Evolutionary conservation across 2,888 invertebrate genomes (phyloP).

Genomic region (Eubasilissa splendida): DNA sequence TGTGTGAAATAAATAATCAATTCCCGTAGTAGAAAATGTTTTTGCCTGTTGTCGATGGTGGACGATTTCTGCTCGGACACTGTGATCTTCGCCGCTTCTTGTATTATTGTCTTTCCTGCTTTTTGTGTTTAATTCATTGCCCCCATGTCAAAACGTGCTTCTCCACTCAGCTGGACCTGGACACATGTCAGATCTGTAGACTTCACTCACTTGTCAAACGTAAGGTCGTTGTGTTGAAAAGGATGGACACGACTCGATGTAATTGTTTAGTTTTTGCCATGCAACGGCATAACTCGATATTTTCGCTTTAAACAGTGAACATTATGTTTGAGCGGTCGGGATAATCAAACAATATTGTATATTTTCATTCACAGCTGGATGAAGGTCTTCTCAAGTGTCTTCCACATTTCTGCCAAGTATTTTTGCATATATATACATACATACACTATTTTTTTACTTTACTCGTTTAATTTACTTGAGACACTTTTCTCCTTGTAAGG

Average conservation of each 20-base stretch:
- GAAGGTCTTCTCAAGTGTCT: no score
- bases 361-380: no score
- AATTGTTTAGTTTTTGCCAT: background rate
- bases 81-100: conserved; percentile 2
- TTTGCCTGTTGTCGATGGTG: background rate
- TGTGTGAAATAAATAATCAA: no score
- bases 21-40: no score
- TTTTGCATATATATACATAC: no score
- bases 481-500: no score
- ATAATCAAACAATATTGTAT: no score
- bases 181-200: background rate
- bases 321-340: no score
- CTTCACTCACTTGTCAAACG: background rate
- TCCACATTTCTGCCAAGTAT: no score
- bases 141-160: conserved; percentile 10
- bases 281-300: background rate
- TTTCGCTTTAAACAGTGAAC: background rate
- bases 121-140: conserved; percentile 18
- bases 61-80: background rate
- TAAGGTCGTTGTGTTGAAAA: background rate
- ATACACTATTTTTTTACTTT: no score
- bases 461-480: no score
- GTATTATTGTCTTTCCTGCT: conserved; percentile 18
- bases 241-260: background rate
- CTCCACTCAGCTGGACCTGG: conserved; percentile 4